Conservation (phyloP, 2,113 vertebrate genomes). For the Syngnathus typhle region DNA sequence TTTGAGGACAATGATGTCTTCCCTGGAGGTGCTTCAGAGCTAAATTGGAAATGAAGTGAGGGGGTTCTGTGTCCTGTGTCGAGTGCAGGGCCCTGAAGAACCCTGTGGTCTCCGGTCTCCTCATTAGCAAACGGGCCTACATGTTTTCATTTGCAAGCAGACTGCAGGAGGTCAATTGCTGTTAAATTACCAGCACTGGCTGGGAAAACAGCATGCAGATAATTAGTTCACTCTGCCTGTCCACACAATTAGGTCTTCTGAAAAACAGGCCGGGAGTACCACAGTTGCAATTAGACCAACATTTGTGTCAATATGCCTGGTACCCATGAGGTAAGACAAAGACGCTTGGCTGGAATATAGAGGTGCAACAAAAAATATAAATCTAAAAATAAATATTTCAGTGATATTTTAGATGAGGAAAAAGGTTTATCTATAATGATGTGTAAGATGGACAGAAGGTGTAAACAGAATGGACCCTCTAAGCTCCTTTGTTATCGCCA, state of each 20-base stretch:
- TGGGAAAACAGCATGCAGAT: conserved; percentile 66
- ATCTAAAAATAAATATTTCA: background rate
- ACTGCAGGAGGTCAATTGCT: conserved; percentile 72
- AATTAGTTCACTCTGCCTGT: conserved; percentile 70
- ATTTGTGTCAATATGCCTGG: conserved; percentile 31
- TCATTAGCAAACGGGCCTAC: conserved; percentile 61
- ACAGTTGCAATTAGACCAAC: conserved; percentile 55
- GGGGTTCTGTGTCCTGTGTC: conserved; percentile 49
- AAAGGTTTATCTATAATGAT: background rate
- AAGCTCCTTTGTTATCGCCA: conserved; percentile 47
- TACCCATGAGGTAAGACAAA: conserved; percentile 14
- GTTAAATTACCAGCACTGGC: conserved; percentile 67
- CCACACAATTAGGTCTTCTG: conserved; percentile 65
- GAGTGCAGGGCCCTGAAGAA: conserved; percentile 33
- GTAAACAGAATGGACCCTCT: conserved; percentile 26
- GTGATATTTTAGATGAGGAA: background rate
- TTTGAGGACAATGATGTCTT: conserved; percentile 42
- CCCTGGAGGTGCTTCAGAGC: conserved; percentile 53
- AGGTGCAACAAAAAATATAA: background rate
- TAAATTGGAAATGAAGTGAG: conserved; percentile 64
- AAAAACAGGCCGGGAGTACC: conserved; percentile 58
- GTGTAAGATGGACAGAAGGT: conserved; percentile 24
- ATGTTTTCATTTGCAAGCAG: conserved; percentile 65
- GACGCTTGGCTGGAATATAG: too few relatives aligned
- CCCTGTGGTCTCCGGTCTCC: conserved; percentile 51